phyloP scores from a whole-genome alignment of 2,113 vertebrate species.

The Scopus umbretta region DNA sequence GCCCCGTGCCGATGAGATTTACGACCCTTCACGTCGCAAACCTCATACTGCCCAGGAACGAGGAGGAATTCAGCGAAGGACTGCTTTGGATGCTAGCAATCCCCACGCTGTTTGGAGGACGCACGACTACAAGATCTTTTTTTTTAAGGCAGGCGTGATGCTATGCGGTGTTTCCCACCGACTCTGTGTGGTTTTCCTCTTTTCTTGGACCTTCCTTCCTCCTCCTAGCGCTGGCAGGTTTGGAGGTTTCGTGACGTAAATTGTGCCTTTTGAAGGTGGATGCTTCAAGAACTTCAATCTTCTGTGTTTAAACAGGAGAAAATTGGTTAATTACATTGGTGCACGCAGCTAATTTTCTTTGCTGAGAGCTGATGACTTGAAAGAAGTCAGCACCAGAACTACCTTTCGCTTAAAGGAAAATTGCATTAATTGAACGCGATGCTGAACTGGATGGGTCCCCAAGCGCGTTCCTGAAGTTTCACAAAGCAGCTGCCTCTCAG shows the following conservation, averaged over 20 bases:
- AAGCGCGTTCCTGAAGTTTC: neutral
- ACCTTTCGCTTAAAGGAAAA: neutral
- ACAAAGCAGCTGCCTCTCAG: neutral
- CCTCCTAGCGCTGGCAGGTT: neutral
- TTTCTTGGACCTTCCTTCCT: slow-evolving; percentile 48
- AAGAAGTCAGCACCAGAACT: neutral
- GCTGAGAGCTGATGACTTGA: neutral
- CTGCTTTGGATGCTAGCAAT: neutral
- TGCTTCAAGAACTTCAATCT: neutral
- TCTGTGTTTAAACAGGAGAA: neutral
- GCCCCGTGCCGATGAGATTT: rapidly evolving
- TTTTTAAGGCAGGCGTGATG: neutral
- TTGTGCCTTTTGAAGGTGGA: slow-evolving; percentile 14
- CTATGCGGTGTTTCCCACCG: neutral
- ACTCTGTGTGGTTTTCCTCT: slow-evolving; percentile 32
- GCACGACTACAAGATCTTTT: neutral
- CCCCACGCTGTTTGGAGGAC: neutral
- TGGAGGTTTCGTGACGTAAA: neutral
- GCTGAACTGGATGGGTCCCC: neutral
- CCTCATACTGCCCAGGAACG: neutral
- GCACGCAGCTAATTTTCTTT: neutral
- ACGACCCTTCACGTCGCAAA: neutral
- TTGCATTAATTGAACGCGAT: rapidly evolving
- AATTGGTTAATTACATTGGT: neutral
- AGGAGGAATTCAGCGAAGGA: neutral